Conservation (phyloP, 2,888 invertebrate genomes). For the Ennomos erosarius region DNA sequence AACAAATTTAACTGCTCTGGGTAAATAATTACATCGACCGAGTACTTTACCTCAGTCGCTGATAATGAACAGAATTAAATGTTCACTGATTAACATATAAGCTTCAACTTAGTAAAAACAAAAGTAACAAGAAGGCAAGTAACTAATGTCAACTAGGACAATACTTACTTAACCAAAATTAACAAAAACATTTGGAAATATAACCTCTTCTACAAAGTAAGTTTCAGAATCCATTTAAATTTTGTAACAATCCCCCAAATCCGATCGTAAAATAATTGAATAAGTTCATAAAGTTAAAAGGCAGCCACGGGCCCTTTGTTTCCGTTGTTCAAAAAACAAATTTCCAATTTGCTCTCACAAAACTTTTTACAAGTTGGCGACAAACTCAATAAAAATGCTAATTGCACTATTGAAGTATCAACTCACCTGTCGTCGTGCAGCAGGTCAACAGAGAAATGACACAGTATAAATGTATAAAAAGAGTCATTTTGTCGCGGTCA, state of each 20-base stretch:
- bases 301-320: conserved; percentile 29
- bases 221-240: conserved; percentile 21
- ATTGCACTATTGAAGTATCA: conserved; percentile 56
- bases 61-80: neutral
- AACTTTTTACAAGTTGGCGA: conserved; percentile 64
- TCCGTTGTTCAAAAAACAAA: conserved; percentile 39
- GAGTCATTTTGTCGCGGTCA: conserved; percentile 75
- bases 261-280: conserved; percentile 29
- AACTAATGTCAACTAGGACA: too few species aligned
- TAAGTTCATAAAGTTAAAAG: conserved; percentile 29
- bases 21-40: neutral
- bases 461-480: conserved; percentile 83
- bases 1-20: neutral
- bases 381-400: conserved; percentile 75
- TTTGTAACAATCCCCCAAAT: conserved; percentile 19
- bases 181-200: conserved; percentile 1
- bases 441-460: conserved; percentile 74
- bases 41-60: neutral
- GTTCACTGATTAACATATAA: neutral
- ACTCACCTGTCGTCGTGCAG: conserved; percentile 79
- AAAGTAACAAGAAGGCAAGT: too few species aligned
- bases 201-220: conserved; percentile 15
- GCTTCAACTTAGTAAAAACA: too few species aligned
- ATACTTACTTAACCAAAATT: too few species aligned
- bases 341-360: conserved; percentile 48